A percentile compares a stretch with the other conserved stretches of the same genome.
These are phyloP conservation scores for Seriola rivoliana DNA, from an alignment of 2,113 vertebrate genomes.

Conservation along the genomic window DNA sequence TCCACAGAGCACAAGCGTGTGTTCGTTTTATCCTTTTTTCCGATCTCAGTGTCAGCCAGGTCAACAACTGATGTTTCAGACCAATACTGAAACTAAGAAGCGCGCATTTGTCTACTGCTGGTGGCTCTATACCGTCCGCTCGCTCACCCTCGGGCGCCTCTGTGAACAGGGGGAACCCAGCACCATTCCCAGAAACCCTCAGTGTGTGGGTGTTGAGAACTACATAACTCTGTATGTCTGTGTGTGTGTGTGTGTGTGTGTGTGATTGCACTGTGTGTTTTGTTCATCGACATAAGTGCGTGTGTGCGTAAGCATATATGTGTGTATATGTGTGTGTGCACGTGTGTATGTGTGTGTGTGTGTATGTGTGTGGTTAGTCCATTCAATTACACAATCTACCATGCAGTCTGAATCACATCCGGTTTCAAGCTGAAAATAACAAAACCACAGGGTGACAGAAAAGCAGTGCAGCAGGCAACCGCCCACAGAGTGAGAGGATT, in stretches of 20 bases:
- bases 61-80: conserved; percentile 70
- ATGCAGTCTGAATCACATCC: conserved; percentile 83
- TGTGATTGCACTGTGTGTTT: not conserved
- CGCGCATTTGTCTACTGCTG: conserved; percentile 35
- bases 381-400: conserved; percentile 79
- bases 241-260: conserved; percentile 11
- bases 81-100: conserved; percentile 78
- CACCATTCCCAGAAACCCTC: conserved; percentile 73
- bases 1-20: conserved; percentile 54
- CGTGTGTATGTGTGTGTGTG: not conserved
- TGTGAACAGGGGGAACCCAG: conserved; percentile 65
- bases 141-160: conserved; percentile 63
- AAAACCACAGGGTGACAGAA: conserved; percentile 81
- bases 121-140: conserved; percentile 41
- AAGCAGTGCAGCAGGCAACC: conserved; percentile 76
- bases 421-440: conserved; percentile 82
- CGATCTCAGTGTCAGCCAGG: conserved; percentile 58
- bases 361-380: conserved; percentile 66
- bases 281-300: not conserved
- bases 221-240: conserved; percentile 12
- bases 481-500: conserved; percentile 61
- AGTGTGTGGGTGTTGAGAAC: conserved; percentile 57
- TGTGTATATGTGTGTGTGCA: not conserved
- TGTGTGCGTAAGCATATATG: not conserved
- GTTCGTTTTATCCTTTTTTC: conserved; percentile 67